Evolutionary conservation across 2,113 vertebrate species (phyloP).

Genomic region (Psammodynastes pulverulentus): DNA sequence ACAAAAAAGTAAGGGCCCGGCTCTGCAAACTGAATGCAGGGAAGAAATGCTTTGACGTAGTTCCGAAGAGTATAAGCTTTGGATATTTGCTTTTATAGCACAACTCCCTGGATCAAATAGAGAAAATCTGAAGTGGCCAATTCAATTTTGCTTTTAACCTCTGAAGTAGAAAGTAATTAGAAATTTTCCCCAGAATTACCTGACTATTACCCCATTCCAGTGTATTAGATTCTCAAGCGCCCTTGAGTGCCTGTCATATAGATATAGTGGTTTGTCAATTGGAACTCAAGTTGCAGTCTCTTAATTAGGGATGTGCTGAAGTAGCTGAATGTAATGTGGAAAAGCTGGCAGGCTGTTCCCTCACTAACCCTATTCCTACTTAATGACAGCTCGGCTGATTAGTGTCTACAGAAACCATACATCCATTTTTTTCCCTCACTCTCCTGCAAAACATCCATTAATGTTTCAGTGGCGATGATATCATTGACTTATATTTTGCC

Average conservation of each 20-base stretch:
- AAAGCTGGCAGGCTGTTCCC: constrained; percentile 35
- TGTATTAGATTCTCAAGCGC: constrained; percentile 43
- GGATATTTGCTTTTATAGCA: background rate
- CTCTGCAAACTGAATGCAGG: background rate
- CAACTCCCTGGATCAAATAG: constrained; percentile 5
- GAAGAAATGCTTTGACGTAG: background rate
- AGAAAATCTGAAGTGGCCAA: constrained; percentile 27
- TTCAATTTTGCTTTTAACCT: constrained; percentile 47
- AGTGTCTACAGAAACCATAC: constrained; percentile 24
- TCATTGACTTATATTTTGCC: background rate
- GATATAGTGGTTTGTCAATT: constrained; percentile 54
- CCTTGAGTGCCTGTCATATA: constrained; percentile 44
- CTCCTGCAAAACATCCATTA: background rate
- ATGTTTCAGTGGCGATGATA: background rate
- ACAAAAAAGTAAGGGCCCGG: background rate
- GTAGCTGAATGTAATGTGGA: constrained; percentile 46
- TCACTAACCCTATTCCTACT: constrained; percentile 6
- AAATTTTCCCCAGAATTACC: constrained; percentile 49
- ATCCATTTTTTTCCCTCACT: background rate
- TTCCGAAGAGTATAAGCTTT: background rate
- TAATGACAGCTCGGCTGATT: constrained; percentile 37
- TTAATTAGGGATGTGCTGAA: constrained; percentile 60
- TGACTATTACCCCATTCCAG: constrained; percentile 36
- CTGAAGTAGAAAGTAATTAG: constrained; percentile 51
- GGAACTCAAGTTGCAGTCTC: constrained; percentile 47